Conservation (phyloP, 1,140 invertebrate species). For the Drosophila biarmipes region DNA sequence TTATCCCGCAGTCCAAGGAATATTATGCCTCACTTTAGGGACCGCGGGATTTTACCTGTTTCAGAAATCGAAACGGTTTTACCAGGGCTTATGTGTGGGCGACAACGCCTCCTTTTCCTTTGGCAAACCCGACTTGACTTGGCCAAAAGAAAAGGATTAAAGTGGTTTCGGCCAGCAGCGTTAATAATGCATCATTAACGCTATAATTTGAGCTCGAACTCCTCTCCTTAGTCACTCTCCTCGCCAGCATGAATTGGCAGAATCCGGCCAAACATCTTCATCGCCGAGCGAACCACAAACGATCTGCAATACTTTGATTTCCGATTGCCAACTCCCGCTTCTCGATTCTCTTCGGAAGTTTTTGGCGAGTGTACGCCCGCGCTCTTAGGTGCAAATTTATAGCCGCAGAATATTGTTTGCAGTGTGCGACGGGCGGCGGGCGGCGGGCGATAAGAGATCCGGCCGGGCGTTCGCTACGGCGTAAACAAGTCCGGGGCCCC, state of each 20-base stretch:
- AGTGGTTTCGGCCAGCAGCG: slow-evolving; percentile 72
- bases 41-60: slow-evolving; percentile 23
- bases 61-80: slow-evolving; percentile 11
- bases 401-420: slow-evolving; percentile 34
- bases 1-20: slow-evolving; percentile 53
- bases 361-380: slow-evolving; percentile 37
- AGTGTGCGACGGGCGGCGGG: slow-evolving; percentile 16
- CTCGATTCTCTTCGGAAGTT: slow-evolving; percentile 35
- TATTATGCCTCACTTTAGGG: neutral
- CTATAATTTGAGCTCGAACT: slow-evolving; percentile 76
- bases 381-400: slow-evolving; percentile 46
- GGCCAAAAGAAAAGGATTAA: slow-evolving; percentile 65
- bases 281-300: slow-evolving; percentile 6
- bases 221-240: slow-evolving; percentile 24
- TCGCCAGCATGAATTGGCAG: slow-evolving; percentile 68
- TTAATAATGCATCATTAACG: slow-evolving; percentile 85
- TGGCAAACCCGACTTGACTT: slow-evolving; percentile 52
- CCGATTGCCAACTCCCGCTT: slow-evolving; percentile 4
- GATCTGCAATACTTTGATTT: slow-evolving; percentile 18
- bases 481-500: slow-evolving; percentile 32
- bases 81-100: slow-evolving; percentile 50
- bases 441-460: slow-evolving; percentile 36
- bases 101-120: slow-evolving; percentile 49
- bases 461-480: slow-evolving; percentile 25
- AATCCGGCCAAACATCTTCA: slow-evolving; percentile 41